Conservation (phyloP, 2,888 invertebrate genomes). For the Drepanosiphum platanoidis region DNA sequence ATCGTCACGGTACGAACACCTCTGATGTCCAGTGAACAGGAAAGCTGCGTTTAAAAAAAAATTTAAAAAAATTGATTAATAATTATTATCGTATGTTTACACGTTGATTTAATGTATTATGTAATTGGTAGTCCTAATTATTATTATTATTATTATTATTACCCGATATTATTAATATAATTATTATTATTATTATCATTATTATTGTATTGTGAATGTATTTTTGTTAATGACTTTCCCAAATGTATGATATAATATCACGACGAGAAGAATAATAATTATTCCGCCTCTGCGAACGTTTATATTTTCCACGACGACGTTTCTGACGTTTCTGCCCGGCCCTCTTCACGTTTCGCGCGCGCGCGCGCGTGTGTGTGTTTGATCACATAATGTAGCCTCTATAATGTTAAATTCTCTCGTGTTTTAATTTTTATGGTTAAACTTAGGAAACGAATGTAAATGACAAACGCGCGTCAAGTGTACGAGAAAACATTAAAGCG, state of each 20-base stretch:
- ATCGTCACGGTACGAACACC: constrained; percentile 79
- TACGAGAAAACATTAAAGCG: too few species aligned
- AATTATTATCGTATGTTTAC: neutral
- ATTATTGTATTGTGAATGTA: neutral
- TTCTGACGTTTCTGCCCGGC: constrained; percentile 1
- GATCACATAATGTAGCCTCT: neutral
- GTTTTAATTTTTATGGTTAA: neutral
- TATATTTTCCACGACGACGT: neutral
- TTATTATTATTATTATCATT: neutral
- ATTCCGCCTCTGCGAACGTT: neutral
- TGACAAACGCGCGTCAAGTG: too few species aligned
- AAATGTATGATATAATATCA: neutral
- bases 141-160: constrained; percentile 34
- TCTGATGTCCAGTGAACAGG: constrained; percentile 76
- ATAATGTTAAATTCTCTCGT: neutral
- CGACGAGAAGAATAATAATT: neutral
- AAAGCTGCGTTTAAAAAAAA: constrained; percentile 74
- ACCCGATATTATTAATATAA: neutral
- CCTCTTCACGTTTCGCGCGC: neutral
- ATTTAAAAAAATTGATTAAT: neutral
- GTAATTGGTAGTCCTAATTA: neutral
- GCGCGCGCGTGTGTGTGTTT: too few species aligned
- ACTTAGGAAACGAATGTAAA: neutral
- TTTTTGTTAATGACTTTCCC: constrained; percentile 33
- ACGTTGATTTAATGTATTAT: neutral